Base-by-base conservation (phyloP, 30 jellyfish, hydroid and myxozoan genomes). In the Aurelia coerulea region DNA sequence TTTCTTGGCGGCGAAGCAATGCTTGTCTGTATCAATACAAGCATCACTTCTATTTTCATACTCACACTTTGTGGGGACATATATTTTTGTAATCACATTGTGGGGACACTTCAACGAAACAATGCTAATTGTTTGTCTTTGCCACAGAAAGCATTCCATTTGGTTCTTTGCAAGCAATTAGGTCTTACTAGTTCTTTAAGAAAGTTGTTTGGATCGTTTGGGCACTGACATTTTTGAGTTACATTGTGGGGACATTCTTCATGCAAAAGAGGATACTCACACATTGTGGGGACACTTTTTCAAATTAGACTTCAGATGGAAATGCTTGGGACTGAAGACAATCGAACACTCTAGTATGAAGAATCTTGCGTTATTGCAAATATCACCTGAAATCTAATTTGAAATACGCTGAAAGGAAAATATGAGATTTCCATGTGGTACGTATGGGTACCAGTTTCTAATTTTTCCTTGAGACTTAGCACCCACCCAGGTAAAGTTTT, bases 21-120 rank as follows among this genome's bases (percentile, higher is more conserved):
- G 15, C 65, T 8, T 53, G 65, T 15, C 65, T 8, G 15, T 53
- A 53, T 53, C 65, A 53, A 53, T 53, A 53, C 15, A 53, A 53
- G 15, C 15, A 15, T 53, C 65, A 53, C 15, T 8, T 53, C 15
- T 53, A 10, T 53, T 53, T 53, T 15, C 10, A 53, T 53, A 53
- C 65, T 53, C 15, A 53, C 65, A 53, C 65, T 53, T 53, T 53
- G 65, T 53, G 65, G 65, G 65, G 65, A 53, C 65, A 53, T 53
- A 15, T 53, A 53, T 10, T 15, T 58, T 58, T 58, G 29, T 12
- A 1, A 15, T 18, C 67, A 58, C 67, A 5, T 58, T 18, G 67
- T 58, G 67, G 67, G 67, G 29, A 58, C 67, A 58, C n/a, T 5
- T 58, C 5, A 1, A 58, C 5, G 67, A 58, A 58, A 58, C 29